phyloP scores from a whole-genome alignment of 2,888 invertebrate genomes.

The Eugnorisma glareosa region DNA sequence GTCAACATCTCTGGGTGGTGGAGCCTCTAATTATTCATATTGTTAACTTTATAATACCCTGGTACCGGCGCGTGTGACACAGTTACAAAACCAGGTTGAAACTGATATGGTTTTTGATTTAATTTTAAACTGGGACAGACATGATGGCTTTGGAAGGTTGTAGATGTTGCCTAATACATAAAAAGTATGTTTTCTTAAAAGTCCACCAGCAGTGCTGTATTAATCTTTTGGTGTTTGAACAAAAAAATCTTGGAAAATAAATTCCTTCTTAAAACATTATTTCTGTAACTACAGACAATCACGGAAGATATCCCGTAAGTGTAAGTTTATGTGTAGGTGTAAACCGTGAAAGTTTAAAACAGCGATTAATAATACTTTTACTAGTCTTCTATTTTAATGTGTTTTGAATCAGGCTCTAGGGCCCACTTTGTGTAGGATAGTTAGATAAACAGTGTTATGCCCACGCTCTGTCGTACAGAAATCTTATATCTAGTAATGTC shows the following conservation, averaged over 20 bases:
- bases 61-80: constrained; percentile 30
- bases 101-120: constrained; percentile 19
- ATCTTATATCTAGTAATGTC: neutral
- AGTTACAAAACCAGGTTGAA: constrained; percentile 28
- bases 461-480: neutral
- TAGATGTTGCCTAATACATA: neutral
- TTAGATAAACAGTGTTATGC: neutral
- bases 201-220: neutral
- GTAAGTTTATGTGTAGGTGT: too few species aligned
- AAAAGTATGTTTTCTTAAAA: neutral
- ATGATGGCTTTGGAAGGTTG: neutral
- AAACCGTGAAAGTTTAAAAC: too few species aligned
- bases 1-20: constrained; percentile 13
- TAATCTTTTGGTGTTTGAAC: neutral
- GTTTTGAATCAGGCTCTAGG: neutral
- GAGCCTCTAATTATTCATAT: constrained; percentile 37
- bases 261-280: neutral
- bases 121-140: neutral
- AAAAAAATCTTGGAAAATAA: neutral
- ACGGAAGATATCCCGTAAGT: too few species aligned
- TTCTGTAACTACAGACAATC: too few species aligned
- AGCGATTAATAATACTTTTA: too few species aligned
- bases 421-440: neutral
- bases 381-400: neutral
- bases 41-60: constrained; percentile 43